A percentile compares a stretch with the other conserved stretches of the same genome.
Evolutionary conservation across 2,797 vertebrate species (phyloP).

Genomic region (Sebastiscus tertius): DNA sequence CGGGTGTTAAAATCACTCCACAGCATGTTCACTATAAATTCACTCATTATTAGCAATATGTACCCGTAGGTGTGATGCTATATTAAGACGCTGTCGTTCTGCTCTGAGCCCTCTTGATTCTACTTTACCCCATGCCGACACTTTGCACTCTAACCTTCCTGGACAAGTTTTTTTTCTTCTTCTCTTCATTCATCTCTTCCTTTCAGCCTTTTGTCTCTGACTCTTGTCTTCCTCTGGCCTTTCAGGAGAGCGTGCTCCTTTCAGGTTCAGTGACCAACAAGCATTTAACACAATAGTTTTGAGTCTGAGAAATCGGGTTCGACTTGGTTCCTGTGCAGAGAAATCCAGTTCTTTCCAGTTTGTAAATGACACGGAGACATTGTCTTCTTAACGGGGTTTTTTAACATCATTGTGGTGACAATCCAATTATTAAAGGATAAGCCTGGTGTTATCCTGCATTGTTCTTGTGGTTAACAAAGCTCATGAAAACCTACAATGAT

Average conservation of each 20-base stretch:
- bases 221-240: conserved; percentile 55
- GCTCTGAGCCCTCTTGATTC: not conserved
- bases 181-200: conserved; percentile 51
- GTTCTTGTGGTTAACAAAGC: not conserved
- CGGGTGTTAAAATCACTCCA: not conserved
- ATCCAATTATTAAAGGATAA: not conserved
- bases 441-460: not conserved
- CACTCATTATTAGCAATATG: not conserved
- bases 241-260: conserved; percentile 56
- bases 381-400: not conserved
- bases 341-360: conserved; percentile 44
- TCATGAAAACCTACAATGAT: not conserved
- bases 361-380: conserved; percentile 1
- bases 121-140: conserved; percentile 15
- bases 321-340: conserved; percentile 28
- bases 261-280: conserved; percentile 74
- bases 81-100: not conserved
- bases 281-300: conserved; percentile 44
- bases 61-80: not conserved
- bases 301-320: conserved; percentile 37
- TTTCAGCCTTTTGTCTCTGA: conserved; percentile 61
- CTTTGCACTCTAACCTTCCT: conserved; percentile 53
- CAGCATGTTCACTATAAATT: not conserved
- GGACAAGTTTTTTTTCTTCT: conserved; percentile 8
- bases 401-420: not conserved